These are phyloP conservation scores for Diarsia dahlii DNA, from an alignment of 2,888 invertebrate genomes.

Conservation along the genomic window DNA sequence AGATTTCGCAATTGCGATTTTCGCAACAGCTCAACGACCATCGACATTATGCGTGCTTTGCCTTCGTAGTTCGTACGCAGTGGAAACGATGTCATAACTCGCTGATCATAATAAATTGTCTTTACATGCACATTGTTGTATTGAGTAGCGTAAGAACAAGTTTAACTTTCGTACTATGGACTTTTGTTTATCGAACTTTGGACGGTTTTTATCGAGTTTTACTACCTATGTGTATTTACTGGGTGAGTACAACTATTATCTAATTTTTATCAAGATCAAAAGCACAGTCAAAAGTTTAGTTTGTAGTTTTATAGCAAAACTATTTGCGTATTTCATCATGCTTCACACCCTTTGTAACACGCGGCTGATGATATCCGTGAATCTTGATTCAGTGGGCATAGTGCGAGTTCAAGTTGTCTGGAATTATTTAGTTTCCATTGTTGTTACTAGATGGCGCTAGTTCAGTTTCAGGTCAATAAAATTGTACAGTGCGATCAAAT, in stretches of 20 bases:
- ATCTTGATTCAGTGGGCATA: not conserved
- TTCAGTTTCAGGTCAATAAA: not conserved
- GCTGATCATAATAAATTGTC: slow-evolving; percentile 47
- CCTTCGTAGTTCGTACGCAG: slow-evolving; percentile 29
- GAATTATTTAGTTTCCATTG: not conserved
- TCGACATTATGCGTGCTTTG: slow-evolving; percentile 50
- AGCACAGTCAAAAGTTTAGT: too few species aligned
- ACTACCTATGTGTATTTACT: not conserved
- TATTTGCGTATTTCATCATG: slow-evolving; percentile 12
- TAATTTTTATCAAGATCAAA: not conserved
- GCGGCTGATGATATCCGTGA: not conserved
- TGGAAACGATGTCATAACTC: slow-evolving; percentile 47
- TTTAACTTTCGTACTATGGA: slow-evolving; percentile 7
- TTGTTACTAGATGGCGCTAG: not conserved
- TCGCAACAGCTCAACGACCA: slow-evolving; percentile 53
- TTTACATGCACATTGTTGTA: slow-evolving; percentile 11
- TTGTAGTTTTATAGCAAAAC: not conserved
- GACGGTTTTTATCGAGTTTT: not conserved
- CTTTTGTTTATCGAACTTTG: not conserved
- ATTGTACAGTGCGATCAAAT: not conserved
- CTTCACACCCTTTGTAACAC: not conserved
- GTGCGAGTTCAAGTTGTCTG: not conserved
- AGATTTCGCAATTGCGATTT: slow-evolving; percentile 59
- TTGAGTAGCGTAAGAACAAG: not conserved
- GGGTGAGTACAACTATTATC: not conserved